phyloP scores from a whole-genome alignment of 2,888 invertebrate species.

The Aproaerema taeniolella region DNA sequence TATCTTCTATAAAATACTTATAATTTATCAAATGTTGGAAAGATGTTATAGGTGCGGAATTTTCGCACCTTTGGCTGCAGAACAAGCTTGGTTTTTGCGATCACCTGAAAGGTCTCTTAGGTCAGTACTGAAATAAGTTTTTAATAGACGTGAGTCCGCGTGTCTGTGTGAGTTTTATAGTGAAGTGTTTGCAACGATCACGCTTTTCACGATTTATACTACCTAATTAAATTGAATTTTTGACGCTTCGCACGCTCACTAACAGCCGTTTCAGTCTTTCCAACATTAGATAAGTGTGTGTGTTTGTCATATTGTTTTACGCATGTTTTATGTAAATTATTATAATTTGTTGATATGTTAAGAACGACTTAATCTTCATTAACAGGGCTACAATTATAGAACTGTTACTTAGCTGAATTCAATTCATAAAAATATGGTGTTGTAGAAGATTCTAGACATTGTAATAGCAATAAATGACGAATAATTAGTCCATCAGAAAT shows the following conservation, averaged over 20 bases:
- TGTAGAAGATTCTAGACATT: too few relatives aligned
- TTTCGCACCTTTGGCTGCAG: slow-evolving; percentile 32
- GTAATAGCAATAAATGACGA: too few relatives aligned
- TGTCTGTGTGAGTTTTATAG: slow-evolving; percentile 48
- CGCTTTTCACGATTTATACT: slow-evolving; percentile 28
- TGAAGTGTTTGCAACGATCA: slow-evolving; percentile 42
- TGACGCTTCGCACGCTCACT: slow-evolving; percentile 60
- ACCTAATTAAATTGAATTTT: not conserved
- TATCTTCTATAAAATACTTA: too few relatives aligned
- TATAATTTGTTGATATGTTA: not conserved
- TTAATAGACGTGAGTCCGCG: slow-evolving; percentile 44
- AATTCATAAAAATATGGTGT: too few relatives aligned
- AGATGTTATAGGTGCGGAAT: slow-evolving; percentile 55
- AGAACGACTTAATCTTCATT: not conserved
- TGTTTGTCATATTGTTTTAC: slow-evolving; percentile 15
- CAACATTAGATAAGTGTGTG: slow-evolving; percentile 52
- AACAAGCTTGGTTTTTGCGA: slow-evolving; percentile 27
- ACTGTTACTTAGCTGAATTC: too few relatives aligned
- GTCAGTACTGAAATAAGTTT: slow-evolving; percentile 50
- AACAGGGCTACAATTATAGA: too few relatives aligned
- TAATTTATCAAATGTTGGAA: slow-evolving; percentile 64
- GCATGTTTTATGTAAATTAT: slow-evolving; percentile 10
- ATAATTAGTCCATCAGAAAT: too few relatives aligned
- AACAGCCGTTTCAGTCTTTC: slow-evolving; percentile 63
- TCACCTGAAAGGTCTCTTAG: slow-evolving; percentile 43